Percentiles rank a stretch among this genome's conserved stretches.
Conservation (phyloP, 1,140 invertebrate species). For the Dryas iulia region DNA sequence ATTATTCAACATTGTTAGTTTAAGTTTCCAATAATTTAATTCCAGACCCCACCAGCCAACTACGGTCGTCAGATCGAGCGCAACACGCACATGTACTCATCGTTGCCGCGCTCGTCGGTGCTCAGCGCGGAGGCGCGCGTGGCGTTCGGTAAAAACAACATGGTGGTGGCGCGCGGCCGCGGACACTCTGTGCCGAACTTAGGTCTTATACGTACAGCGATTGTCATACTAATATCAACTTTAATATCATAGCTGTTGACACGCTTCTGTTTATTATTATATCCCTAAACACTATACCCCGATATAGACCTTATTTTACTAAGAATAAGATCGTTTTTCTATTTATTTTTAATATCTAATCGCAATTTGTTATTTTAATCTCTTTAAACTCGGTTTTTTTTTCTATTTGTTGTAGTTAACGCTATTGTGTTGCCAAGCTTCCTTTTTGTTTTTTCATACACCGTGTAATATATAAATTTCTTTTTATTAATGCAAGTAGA, state of each 20-base stretch:
- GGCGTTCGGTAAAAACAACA: slow-evolving; percentile 79
- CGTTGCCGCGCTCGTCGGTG: slow-evolving; percentile 87
- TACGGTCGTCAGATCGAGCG: slow-evolving; percentile 84
- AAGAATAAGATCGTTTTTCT: not conserved
- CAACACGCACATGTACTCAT: slow-evolving; percentile 87
- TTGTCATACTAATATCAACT: not conserved
- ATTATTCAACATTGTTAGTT: too few relatives aligned
- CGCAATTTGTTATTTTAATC: not conserved
- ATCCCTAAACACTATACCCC: too few relatives aligned
- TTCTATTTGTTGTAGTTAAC: too few relatives aligned
- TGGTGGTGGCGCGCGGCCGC: slow-evolving; percentile 83
- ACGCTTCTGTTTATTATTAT: slow-evolving; percentile 6
- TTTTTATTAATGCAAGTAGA: not conserved
- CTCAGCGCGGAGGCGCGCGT: slow-evolving; percentile 57
- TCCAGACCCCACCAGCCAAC: slow-evolving; percentile 86
- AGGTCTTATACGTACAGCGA: slow-evolving; percentile 82
- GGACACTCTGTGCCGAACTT: slow-evolving; percentile 94
- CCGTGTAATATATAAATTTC: not conserved
- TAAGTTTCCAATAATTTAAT: slow-evolving; percentile 14
- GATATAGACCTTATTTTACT: not conserved
- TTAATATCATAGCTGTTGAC: slow-evolving; percentile 5
- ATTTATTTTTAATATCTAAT: not conserved
- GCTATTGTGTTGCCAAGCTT: too few relatives aligned
- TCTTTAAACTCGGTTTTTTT: not conserved
- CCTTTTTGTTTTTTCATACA: too few relatives aligned